These are phyloP conservation scores for Progne subis DNA, from an alignment of 2,113 vertebrate species.

Conservation along the genomic window DNA sequence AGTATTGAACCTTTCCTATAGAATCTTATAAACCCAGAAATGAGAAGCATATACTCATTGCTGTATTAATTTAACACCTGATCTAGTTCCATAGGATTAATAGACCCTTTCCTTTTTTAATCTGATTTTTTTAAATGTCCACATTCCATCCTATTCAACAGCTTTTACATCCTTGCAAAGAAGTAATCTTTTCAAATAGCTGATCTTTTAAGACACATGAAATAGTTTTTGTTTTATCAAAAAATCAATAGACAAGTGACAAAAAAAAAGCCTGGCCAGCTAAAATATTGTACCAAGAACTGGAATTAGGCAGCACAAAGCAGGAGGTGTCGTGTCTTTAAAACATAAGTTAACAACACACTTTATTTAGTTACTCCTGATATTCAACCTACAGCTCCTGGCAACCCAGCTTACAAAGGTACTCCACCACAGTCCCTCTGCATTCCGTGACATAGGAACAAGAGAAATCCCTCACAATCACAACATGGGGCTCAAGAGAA, in stretches of 20 bases:
- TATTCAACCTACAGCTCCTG: background rate
- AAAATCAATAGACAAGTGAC: background rate
- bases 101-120: background rate
- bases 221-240: background rate
- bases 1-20: background rate
- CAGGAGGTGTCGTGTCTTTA: background rate
- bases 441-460: background rate
- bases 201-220: background rate
- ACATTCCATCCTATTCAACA: background rate
- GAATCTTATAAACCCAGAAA: background rate
- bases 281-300: background rate
- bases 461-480: background rate
- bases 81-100: background rate
- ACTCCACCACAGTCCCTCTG: background rate
- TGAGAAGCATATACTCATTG: background rate
- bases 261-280: background rate
- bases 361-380: background rate
- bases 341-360: background rate
- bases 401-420: background rate
- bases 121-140: background rate
- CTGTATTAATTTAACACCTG: background rate
- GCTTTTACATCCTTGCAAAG: background rate
- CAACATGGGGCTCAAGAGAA: background rate
- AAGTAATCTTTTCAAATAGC: background rate
- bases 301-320: background rate